Percentiles rank a stretch among this genome's conserved stretches.
Evolutionary conservation across 2,888 invertebrate genomes (phyloP).

Genomic region (Atherix ibis): DNA sequence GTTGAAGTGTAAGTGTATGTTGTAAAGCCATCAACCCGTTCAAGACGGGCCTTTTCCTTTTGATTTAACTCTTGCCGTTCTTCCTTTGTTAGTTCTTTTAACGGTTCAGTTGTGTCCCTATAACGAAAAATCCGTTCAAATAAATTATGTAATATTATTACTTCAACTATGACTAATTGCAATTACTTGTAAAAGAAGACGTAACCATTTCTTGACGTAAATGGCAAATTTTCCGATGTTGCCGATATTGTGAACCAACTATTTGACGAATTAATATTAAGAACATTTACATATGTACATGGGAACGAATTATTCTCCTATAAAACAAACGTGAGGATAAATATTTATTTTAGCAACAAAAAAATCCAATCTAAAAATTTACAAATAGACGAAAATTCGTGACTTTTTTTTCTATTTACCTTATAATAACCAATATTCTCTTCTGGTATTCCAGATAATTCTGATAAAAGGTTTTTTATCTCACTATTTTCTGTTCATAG

Average conservation of each 20-base stretch:
- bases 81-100: slow-evolving; percentile 42
- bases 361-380: no score
- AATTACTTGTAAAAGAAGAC: slow-evolving; percentile 51
- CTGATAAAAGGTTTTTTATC: slow-evolving; percentile 34
- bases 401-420: slow-evolving; percentile 19
- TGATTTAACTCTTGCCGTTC: slow-evolving; percentile 43
- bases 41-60: slow-evolving; percentile 40
- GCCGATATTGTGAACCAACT: slow-evolving; percentile 43
- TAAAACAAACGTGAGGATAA: no score
- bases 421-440: slow-evolving; percentile 48
- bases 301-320: slow-evolving; percentile 40
- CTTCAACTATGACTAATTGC: neutral
- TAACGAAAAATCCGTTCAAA: neutral
- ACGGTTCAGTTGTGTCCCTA: slow-evolving; percentile 45
- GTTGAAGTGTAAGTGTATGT: slow-evolving; percentile 40
- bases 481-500: slow-evolving; percentile 30
- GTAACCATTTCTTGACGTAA: slow-evolving; percentile 43
- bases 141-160: no score
- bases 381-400: no score
- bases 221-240: slow-evolving; percentile 38
- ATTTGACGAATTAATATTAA: slow-evolving; percentile 42
- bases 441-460: slow-evolving; percentile 41
- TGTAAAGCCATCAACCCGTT: slow-evolving; percentile 29
- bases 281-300: slow-evolving; percentile 42
- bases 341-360: no score